Base-by-base conservation (phyloP, 1,140 invertebrate genomes). In the Trachymyrmex cornetzi region DNA sequence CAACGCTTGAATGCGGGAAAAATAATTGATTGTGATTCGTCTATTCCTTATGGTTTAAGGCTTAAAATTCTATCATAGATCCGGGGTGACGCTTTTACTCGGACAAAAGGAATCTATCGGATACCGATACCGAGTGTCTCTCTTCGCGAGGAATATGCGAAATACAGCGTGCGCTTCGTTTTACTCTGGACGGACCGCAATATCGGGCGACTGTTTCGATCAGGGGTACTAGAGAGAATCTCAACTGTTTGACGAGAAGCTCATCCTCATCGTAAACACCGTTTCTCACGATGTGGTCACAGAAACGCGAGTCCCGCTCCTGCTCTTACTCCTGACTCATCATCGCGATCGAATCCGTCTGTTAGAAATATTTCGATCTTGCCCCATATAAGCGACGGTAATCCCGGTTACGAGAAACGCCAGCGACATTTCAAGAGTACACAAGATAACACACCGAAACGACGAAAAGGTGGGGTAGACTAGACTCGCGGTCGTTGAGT, bases 181-280 rank as follows among this genome's bases (percentile, higher is more conserved):
- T 38, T 34, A 16, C 86, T 90, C 91, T 87, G 55, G 91, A 92
- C 93, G 91, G 16, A 69, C 38, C 66, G 91, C 92, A 94, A 94
- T 94, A 94, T 93, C 87, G 92, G 89, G 91, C 87, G 88, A 74
- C 64, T 63, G 87, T 89, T 84, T 84, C 69, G 90, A 86, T 88
- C 75, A 75, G 87, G 86, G 72, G 9, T 80, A 53, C 50, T 71
- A 82, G 67, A 44, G 50, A 67, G 75, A 87, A 75, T 69, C 22
- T 72, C 87, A 53, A 12, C 57, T 91, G 88, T 94, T 95, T 94
- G 89, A 74, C 66, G 66, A 86, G 66, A 77, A 85, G 92, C 92
- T 94, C 19, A 94, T 89, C 93, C 89, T 61, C 81, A 89, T 88
- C 82, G 92, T 91, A 91, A 94, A 94, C 91, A 93, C 59, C 87